A percentile compares a stretch with the other conserved stretches of the same genome.
Evolutionary conservation across 1,140 invertebrate genomes (phyloP).

Genomic region (Bombus impatiens): DNA sequence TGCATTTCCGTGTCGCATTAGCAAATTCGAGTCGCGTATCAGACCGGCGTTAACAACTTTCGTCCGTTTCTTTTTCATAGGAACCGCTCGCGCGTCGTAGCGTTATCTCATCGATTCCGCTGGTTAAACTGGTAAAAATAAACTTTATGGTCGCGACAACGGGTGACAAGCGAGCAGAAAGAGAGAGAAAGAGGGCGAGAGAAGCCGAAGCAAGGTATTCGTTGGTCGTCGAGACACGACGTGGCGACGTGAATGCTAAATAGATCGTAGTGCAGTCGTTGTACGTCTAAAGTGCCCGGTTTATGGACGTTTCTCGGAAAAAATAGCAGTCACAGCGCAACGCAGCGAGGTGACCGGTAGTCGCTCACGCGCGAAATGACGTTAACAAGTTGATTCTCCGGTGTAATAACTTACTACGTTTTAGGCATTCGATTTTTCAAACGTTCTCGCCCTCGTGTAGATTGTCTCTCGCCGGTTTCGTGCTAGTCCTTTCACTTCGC

Average conservation of each 20-base stretch:
- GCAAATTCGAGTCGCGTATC: constrained; percentile 26
- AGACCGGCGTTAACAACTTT: constrained; percentile 21
- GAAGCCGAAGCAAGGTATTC: constrained; percentile 53
- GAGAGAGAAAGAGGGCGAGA: background rate
- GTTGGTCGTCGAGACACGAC: constrained; percentile 55
- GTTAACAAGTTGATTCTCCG: constrained; percentile 58
- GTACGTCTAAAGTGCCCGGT: constrained; percentile 74
- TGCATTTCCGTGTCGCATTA: constrained; percentile 40
- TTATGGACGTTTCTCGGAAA: constrained; percentile 72
- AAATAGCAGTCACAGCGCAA: constrained; percentile 62
- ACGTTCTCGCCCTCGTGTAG: background rate
- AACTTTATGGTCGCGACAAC: constrained; percentile 41
- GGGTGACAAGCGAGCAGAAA: background rate
- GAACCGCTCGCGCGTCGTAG: no score
- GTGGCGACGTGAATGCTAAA: constrained; percentile 71
- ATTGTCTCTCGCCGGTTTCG: constrained; percentile 33
- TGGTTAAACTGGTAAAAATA: constrained; percentile 59
- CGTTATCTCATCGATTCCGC: constrained; percentile 54
- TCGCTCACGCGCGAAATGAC: constrained; percentile 62
- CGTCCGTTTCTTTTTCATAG: background rate
- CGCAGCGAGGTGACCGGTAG: constrained; percentile 59
- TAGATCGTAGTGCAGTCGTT: constrained; percentile 51
- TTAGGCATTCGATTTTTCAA: constrained; percentile 34
- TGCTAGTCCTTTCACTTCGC: constrained; percentile 18
- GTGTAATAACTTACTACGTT: constrained; percentile 49